These are phyloP conservation scores for Bombus picipes DNA, from an alignment of 1,140 invertebrate genomes.

Conservation along the genomic window DNA sequence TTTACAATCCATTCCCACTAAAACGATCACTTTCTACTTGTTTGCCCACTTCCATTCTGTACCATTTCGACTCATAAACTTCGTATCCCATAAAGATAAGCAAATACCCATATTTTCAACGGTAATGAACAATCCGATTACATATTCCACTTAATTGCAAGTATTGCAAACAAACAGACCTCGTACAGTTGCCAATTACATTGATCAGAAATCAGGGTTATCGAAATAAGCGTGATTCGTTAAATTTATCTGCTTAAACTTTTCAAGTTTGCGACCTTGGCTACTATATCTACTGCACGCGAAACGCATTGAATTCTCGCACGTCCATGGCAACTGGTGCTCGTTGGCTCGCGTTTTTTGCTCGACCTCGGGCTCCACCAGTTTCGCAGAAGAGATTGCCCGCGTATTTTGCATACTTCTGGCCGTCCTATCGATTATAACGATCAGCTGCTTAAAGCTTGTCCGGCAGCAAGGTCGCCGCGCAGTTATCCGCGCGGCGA, in stretches of 20 bases:
- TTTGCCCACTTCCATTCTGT: background rate
- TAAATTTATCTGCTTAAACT: background rate
- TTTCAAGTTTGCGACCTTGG: background rate
- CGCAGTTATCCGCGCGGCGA: conserved; percentile 41
- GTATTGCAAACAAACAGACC: too few relatives aligned
- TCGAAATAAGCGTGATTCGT: background rate
- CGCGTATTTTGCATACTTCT: conserved; percentile 60
- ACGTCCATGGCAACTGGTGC: conserved; percentile 17
- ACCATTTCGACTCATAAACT: background rate
- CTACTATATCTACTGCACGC: background rate
- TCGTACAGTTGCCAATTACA: background rate
- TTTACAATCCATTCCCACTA: background rate
- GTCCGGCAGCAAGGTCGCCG: conserved; percentile 28
- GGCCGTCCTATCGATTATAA: conserved; percentile 55
- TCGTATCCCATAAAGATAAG: background rate
- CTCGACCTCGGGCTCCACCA: conserved; percentile 8
- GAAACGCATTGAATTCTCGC: background rate
- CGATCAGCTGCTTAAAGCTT: conserved; percentile 40
- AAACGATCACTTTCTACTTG: background rate
- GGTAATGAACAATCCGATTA: background rate
- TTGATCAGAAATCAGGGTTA: background rate
- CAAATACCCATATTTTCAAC: background rate
- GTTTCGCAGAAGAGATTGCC: conserved; percentile 48
- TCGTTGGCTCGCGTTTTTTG: conserved; percentile 32
- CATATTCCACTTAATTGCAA: background rate